Base-by-base conservation (phyloP, 1,140 invertebrate genomes). In the Rhynchophorus ferrugineus region DNA sequence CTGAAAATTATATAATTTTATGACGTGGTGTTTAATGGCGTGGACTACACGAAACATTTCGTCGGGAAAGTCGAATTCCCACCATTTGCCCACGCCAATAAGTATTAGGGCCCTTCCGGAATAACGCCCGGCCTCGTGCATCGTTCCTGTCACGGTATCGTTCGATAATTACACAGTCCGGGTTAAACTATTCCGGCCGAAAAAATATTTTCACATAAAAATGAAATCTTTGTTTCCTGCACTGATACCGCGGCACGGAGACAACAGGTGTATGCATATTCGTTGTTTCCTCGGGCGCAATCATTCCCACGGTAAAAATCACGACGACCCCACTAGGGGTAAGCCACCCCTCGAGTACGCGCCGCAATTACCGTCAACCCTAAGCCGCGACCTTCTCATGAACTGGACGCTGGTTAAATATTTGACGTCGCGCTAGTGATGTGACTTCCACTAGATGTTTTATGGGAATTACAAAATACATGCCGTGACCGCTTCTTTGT, bases 251-350 rank as follows among this genome's bases (percentile, higher is more conserved):
- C 9, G 16, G 11, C 24, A 29, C 11, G 11, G 5, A 11, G 5
- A 29, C 13, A 38, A 58, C 56, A 58, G 56, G 56, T 58, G 56
- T 36, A 49, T 37, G 42, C 46, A 46, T 21, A 41, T 34, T 33
- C 44, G 42, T 20, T 33, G 11, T 5, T 33, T n/a, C n/a, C 9
- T 13, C 8, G 38, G 13, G 29, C 14, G 7, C 13, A 13, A 39
- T 19, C 29, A 53, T 58, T 58, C 56, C 56, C 56, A 58, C 56
- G 56, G 51, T 54, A 47, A 49, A n/a, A 58, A 56, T 56, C 46
- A 56, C 46, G 35, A 33, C 46, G 45, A 56, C 54, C 54, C 54
- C 18, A 41, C 11, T 5, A 16, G 24, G 42, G 42, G 42, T 24
- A 20, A 44, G 17, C 21, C 22, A 8, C 22, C 44, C 9, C 13